phyloP scores from a whole-genome alignment of 2,797 vertebrate species.

The Poecilia velifera region DNA sequence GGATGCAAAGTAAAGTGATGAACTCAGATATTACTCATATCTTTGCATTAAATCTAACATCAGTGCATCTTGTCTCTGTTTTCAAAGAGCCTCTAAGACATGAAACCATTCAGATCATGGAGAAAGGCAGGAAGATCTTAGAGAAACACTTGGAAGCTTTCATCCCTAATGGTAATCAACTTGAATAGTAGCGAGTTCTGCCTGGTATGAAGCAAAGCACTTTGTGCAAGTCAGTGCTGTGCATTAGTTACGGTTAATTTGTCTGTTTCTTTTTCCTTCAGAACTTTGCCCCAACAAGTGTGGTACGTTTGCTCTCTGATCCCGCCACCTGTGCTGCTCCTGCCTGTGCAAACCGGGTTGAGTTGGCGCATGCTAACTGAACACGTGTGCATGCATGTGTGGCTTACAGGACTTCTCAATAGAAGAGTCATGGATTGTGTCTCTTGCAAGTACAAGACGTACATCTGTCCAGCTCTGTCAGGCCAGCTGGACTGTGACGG shows the following conservation, averaged over 20 bases:
- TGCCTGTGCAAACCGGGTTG: conserved; percentile 15
- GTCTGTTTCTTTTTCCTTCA: conserved; percentile 53
- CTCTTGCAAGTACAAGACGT: conserved; percentile 69
- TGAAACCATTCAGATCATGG: conserved; percentile 72
- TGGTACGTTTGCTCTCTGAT: conserved; percentile 66
- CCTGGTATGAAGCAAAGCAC: conserved; percentile 13
- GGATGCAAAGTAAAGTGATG: not conserved
- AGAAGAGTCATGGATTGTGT: conserved; percentile 78
- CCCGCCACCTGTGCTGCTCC: not conserved
- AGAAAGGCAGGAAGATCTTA: conserved; percentile 75
- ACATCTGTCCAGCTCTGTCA: conserved; percentile 68
- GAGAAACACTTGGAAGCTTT: conserved; percentile 77
- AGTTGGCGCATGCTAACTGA: conserved; percentile 10
- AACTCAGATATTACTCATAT: not conserved
- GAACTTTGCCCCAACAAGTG: conserved; percentile 82
- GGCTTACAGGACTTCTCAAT: conserved; percentile 70
- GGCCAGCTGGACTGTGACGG: conserved; percentile 70
- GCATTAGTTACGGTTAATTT: conserved; percentile 28
- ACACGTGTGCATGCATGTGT: conserved; percentile 21
- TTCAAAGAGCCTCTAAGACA: conserved; percentile 48
- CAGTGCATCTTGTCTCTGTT: conserved; percentile 1
- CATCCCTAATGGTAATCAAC: conserved; percentile 60
- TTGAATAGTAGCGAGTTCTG: conserved; percentile 12
- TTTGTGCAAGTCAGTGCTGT: conserved; percentile 15
- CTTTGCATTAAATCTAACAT: not conserved